Evolutionary conservation across 2,888 invertebrate genomes (phyloP), one percentile per base, ranked within the genome.

Genomic region (Lacanobia oleracea): DNA sequence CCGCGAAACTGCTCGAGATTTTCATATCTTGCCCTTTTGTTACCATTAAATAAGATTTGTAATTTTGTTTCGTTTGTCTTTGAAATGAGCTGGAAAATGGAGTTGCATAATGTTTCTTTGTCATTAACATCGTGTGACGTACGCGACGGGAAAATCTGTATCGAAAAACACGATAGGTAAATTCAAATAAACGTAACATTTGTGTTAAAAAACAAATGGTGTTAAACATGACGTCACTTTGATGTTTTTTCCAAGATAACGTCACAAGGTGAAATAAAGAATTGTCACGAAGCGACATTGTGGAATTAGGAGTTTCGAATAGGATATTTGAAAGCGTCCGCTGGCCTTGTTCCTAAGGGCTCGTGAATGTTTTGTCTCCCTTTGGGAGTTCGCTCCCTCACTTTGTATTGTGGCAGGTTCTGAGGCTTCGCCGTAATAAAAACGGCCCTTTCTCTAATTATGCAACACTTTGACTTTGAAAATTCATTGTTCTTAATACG

Each of bases 361-460:
- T 84, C 82, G 85, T 83, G 82, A 88, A 85, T 87, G 88, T 89
- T 88, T 90, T 90, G 89, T 90, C 83, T 85, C 81, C 75, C 66
- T 82, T 85, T 84, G 81, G 83, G 81, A 86, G 81, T 84, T 84
- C 73, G 77, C 76, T 79, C 84, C 72, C 81, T 78, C 79, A 74
- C 77, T 82, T 82, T 71, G 77, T 75, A 86, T 84, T 84, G 85
- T 85, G 72, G 83, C 81, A 76, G 81, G 77, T 85, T 88, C 78
- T 76, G 70, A 78, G 60, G 67, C 62, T 79, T 74, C 67, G 50
- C 40, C 50, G n/a, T 76, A 56, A 84, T 75, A 82, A 84, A 88
- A 86, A 87, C 77, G 68, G 64, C 33, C 66, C 72, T 76, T 80
- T 76, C 79, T 84, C 77, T 84, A 76, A 79, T 83, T 82, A 77